These are phyloP conservation scores for Nomada ruficornis DNA, from an alignment of 2,888 invertebrate genomes.

Conservation along the genomic window DNA sequence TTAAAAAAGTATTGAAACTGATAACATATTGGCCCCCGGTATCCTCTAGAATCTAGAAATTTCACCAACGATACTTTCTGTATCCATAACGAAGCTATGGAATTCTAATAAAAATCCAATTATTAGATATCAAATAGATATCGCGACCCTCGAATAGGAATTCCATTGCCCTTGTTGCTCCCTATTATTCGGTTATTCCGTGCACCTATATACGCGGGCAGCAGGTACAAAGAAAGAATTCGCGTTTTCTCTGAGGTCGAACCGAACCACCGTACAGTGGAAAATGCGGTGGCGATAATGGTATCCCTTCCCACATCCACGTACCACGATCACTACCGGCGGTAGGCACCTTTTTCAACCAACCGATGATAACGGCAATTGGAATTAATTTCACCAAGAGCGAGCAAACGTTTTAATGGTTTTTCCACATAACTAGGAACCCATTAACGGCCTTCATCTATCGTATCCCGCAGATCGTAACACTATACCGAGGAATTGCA, in stretches of 20 bases:
- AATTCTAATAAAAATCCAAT: slow-evolving; percentile 17
- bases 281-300: slow-evolving; percentile 63
- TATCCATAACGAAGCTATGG: no score
- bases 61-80: neutral
- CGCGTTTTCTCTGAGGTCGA: slow-evolving; percentile 12
- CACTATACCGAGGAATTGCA: slow-evolving; percentile 34
- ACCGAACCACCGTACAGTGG: slow-evolving; percentile 27
- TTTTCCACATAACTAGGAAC: slow-evolving; percentile 75
- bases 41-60: neutral
- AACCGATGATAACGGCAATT: slow-evolving; percentile 72
- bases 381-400: slow-evolving; percentile 79
- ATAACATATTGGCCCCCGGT: no score
- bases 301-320: slow-evolving; percentile 40
- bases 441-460: slow-evolving; percentile 73
- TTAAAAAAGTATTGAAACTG: no score
- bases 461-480: slow-evolving; percentile 31
- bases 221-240: slow-evolving; percentile 12
- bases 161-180: neutral
- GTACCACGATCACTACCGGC: slow-evolving; percentile 23
- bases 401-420: slow-evolving; percentile 74
- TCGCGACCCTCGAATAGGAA: neutral
- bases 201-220: neutral
- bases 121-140: slow-evolving; percentile 3
- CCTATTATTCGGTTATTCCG: slow-evolving; percentile 34
- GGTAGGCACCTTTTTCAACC: slow-evolving; percentile 49